phyloP scores from a whole-genome alignment of 2,113 vertebrate species.

The Montifringilla adamsi region DNA sequence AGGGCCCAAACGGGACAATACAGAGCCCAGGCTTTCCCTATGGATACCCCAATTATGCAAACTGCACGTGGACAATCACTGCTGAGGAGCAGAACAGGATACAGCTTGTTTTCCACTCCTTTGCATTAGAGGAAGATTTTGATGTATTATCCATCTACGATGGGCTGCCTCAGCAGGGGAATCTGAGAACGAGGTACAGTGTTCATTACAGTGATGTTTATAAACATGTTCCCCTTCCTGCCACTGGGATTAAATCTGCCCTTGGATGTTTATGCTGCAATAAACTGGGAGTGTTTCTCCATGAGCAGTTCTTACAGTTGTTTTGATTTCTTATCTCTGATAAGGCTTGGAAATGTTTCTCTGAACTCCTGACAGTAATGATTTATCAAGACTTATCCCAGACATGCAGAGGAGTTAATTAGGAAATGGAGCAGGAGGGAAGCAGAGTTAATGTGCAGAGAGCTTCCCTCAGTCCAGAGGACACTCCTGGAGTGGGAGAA shows the following conservation, averaged over 20 bases:
- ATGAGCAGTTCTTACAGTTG: not conserved
- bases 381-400: not conserved
- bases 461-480: not conserved
- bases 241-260: not conserved
- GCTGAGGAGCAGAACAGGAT: slow-evolving; percentile 92
- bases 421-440: not conserved
- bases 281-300: not conserved
- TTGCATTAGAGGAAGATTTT: slow-evolving; percentile 97
- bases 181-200: slow-evolving; percentile 87
- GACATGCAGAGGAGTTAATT: slow-evolving; percentile 24
- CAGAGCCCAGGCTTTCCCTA: slow-evolving; percentile 97
- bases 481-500: not conserved
- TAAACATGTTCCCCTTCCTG: not conserved
- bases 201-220: not conserved
- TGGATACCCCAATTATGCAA: slow-evolving; percentile 98
- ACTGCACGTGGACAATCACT: slow-evolving; percentile 97
- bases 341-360: slow-evolving; percentile 13
- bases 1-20: slow-evolving; percentile 92
- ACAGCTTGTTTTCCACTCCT: slow-evolving; percentile 97
- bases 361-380: not conserved
- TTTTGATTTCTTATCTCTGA: slow-evolving; percentile 36
- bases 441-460: not conserved
- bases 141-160: slow-evolving; percentile 95
- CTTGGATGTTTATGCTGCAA: not conserved
- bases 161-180: slow-evolving; percentile 87